A percentile compares a stretch with the other conserved stretches of the same genome.
Conservation (phyloP, 2,888 invertebrate genomes). For the Argyra leucocephala region DNA sequence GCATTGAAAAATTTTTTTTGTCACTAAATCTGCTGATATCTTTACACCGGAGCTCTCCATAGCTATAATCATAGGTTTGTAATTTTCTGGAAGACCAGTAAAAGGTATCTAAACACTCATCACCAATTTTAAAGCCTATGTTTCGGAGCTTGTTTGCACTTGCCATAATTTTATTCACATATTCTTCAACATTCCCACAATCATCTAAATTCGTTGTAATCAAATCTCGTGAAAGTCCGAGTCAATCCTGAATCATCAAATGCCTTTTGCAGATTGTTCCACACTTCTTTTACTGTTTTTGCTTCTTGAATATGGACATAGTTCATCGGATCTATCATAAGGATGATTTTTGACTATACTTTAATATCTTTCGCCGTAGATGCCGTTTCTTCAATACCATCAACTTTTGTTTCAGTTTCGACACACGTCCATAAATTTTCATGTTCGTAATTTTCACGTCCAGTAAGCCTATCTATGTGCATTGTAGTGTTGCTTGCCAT, state of each 20-base stretch:
- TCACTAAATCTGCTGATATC: background rate
- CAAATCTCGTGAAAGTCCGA: slow-evolving; percentile 26
- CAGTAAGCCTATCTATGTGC: too few species aligned
- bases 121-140: too few species aligned
- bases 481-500: too few species aligned
- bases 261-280: slow-evolving; percentile 25
- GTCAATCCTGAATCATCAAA: slow-evolving; percentile 30
- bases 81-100: background rate
- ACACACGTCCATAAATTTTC: slow-evolving; percentile 11
- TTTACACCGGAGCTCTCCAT: background rate
- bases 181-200: slow-evolving; percentile 26
- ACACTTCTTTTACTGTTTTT: slow-evolving; percentile 25
- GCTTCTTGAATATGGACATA: slow-evolving; percentile 27
- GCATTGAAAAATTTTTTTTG: background rate
- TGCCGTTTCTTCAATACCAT: background rate
- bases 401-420: too few species aligned
- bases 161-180: slow-evolving; percentile 12
- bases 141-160: too few species aligned
- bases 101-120: background rate
- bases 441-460: too few species aligned
- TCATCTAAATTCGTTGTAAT: slow-evolving; percentile 16
- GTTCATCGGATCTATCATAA: slow-evolving; percentile 21
- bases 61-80: slow-evolving; percentile 1
- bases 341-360: slow-evolving; percentile 10
- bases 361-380: slow-evolving; percentile 8